Conservation (phyloP, 2,113 vertebrate genomes). For the Melanocharis versteri region DNA sequence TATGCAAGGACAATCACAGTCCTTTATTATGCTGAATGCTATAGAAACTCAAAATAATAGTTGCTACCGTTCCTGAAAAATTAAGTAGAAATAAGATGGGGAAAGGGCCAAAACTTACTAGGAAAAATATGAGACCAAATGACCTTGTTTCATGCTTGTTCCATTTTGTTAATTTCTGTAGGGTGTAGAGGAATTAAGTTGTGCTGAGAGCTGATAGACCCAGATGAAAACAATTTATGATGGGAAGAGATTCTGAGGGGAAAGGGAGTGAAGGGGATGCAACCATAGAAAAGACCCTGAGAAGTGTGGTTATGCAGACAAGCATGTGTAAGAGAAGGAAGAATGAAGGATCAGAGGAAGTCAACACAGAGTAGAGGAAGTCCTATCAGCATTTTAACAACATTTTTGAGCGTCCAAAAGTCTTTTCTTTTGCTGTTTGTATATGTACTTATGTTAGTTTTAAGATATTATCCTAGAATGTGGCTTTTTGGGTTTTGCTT, state of each 20-base stretch:
- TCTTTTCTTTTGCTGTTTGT: background rate
- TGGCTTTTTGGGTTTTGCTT: background rate
- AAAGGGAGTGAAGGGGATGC: background rate
- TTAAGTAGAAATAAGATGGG: background rate
- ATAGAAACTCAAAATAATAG: background rate
- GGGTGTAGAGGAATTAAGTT: background rate
- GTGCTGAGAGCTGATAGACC: background rate
- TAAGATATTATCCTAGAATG: background rate
- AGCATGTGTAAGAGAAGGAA: background rate
- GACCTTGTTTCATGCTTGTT: background rate
- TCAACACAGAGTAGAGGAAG: background rate
- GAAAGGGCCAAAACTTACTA: background rate
- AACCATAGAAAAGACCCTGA: background rate
- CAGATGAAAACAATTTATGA: background rate
- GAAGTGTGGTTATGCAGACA: background rate
- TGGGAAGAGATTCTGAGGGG: background rate
- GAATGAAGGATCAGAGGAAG: background rate
- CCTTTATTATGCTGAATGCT: background rate
- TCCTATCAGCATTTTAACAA: background rate
- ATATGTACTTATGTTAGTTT: background rate
- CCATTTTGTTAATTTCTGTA: background rate
- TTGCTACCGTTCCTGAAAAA: background rate
- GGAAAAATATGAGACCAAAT: background rate
- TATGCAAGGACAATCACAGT: background rate
- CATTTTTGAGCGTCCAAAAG: background rate